A percentile compares a stretch with the other conserved stretches of the same genome.
phyloP scores from a whole-genome alignment of 1,140 invertebrate species.

The Zelostemma sp. region DNA sequence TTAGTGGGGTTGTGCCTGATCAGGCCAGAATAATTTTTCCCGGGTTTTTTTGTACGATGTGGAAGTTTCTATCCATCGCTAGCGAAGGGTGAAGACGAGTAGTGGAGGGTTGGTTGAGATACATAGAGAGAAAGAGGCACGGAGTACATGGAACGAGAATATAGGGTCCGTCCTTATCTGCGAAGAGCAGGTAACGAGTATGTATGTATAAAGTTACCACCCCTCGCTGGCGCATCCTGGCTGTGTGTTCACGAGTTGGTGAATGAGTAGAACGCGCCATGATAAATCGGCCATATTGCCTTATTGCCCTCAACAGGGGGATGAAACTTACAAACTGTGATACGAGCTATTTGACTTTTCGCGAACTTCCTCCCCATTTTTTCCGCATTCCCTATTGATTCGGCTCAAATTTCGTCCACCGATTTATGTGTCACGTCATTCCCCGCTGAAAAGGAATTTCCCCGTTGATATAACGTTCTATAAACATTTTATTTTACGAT shows the following conservation, averaged over 20 bases:
- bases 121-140: constrained; percentile 7
- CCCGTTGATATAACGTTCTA: too few species aligned
- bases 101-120: not conserved
- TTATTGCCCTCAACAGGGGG: constrained; percentile 46
- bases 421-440: too few species aligned
- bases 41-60: not conserved
- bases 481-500: too few species aligned
- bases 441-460: too few species aligned
- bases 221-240: constrained; percentile 34
- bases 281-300: constrained; percentile 68
- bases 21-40: not conserved
- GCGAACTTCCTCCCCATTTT: not conserved
- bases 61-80: constrained; percentile 4
- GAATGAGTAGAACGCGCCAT: constrained; percentile 55
- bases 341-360: constrained; percentile 11
- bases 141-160: constrained; percentile 30
- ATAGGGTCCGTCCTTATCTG: constrained; percentile 67
- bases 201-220: constrained; percentile 35
- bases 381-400: not conserved
- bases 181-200: constrained; percentile 60
- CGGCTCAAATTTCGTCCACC: too few species aligned
- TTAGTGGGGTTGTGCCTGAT: too few species aligned
- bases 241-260: constrained; percentile 44
- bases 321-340: constrained; percentile 18
- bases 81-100: constrained; percentile 11